Evolutionary conservation across 2,113 vertebrate genomes (phyloP), one percentile per base, ranked within the genome.

Genomic region (Thermophis baileyi): DNA sequence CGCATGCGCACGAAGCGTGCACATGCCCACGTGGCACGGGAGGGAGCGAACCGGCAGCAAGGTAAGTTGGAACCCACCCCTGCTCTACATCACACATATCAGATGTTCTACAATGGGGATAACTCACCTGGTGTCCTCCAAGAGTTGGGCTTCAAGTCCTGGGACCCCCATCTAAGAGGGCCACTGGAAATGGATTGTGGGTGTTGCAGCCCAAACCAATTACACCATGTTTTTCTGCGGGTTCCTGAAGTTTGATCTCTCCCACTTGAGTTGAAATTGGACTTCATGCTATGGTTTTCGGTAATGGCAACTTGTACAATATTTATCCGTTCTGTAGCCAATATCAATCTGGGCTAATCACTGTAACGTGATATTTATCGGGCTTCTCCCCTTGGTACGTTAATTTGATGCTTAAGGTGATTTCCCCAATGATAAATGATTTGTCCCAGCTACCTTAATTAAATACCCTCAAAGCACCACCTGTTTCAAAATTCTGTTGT

Each of bases 341-440:
- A 22, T 60, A 51, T 51, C 30, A 49, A 86, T 49, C 54, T 63
- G 74, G 54, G n/a, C 16, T 27, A 53, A 89, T n/a, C 46, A 57
- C 30, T 2, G 40, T 90, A 87, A 60, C 54, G 63, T 90, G 92
- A 93, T 87, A 90, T 63, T 93, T 93, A 90, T 93, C 81, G 12
- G 81, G 54, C 27, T 86, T 87, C 89, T 63, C 81, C 54, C 89
- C 81, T 44, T 24, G n/a, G 57, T 54, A 87, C 90, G 25, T 53
- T 86, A 57, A 90, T 87, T 87, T 50, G 54, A 85, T 53, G 81
- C 44, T 87, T 51, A 87, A 90, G 81, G 86, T 87, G 54, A 63
- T 93, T 90, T 93, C 89, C 54, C 57, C 89, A 51, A 90, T 90
- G 81, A 87, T 93, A 93, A 93, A 93, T 90, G 89, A 87, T 93